A percentile compares a stretch with the other conserved stretches of the same genome.
Conservation (phyloP, 2,888 invertebrate species). For the Eubasilissa splendida region DNA sequence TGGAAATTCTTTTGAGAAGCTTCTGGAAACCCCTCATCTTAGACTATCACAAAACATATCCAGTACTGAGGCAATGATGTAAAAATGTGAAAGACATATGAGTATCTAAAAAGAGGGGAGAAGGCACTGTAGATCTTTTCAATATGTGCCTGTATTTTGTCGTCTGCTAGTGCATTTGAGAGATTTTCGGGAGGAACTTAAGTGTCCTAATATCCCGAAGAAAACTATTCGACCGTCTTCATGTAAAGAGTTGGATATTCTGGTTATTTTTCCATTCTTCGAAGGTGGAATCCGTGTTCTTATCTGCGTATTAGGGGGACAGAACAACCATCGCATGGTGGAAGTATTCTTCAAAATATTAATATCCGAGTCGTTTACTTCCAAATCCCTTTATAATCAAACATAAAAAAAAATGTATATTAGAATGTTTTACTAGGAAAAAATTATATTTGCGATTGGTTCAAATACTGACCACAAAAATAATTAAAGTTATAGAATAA, state of each 20-base stretch:
- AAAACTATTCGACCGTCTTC: slow-evolving; percentile 53
- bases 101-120: not conserved
- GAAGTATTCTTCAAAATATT: slow-evolving; percentile 2
- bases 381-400: too few species aligned
- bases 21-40: not conserved
- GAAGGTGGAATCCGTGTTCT: not conserved
- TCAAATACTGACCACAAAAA: too few species aligned
- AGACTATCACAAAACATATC: not conserved
- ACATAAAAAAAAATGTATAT: too few species aligned
- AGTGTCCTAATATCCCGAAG: slow-evolving; percentile 44
- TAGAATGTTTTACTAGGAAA: too few species aligned
- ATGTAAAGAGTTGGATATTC: slow-evolving; percentile 20
- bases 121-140: not conserved
- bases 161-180: not conserved
- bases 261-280: slow-evolving; percentile 23
- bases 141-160: not conserved
- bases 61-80: not conserved
- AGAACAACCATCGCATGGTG: not conserved
- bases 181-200: slow-evolving; percentile 1
- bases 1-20: slow-evolving; percentile 51
- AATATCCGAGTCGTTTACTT: too few species aligned
- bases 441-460: too few species aligned
- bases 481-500: too few species aligned
- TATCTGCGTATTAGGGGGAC: not conserved
- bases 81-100: not conserved